phyloP scores from a whole-genome alignment of 1,140 invertebrate genomes.

The Periplaneta americana region DNA sequence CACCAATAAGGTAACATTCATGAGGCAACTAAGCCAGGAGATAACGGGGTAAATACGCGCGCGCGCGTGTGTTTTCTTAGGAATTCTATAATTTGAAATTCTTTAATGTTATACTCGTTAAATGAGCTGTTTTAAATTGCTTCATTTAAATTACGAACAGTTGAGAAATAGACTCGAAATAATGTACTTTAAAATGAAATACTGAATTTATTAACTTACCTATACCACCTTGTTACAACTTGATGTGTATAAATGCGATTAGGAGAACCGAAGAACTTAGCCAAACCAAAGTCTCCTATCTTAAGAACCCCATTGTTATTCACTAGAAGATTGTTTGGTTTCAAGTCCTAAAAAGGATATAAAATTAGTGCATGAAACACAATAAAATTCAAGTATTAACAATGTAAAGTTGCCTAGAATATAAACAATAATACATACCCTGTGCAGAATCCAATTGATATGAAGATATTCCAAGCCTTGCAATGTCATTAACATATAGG shows the following conservation, averaged over 20 bases:
- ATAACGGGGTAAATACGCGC: too few species aligned
- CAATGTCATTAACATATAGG: slow-evolving; percentile 93
- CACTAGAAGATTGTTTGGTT: slow-evolving; percentile 97
- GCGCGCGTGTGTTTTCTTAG: too few species aligned
- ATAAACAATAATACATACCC: slow-evolving; percentile 43
- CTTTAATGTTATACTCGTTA: too few species aligned
- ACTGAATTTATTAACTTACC: slow-evolving; percentile 40
- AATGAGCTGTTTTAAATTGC: too few species aligned
- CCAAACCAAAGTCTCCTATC: slow-evolving; percentile 97
- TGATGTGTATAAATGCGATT: slow-evolving; percentile 96
- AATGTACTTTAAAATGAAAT: too few species aligned
- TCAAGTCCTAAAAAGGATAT: slow-evolving; percentile 72
- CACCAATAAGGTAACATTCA: too few species aligned
- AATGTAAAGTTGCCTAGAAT: not conserved
- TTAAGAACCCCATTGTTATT: slow-evolving; percentile 90
- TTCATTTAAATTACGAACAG: too few species aligned
- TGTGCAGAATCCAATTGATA: slow-evolving; percentile 93
- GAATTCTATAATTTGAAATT: too few species aligned
- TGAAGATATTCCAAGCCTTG: slow-evolving; percentile 95
- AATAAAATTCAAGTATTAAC: not conserved
- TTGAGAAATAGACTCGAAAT: too few species aligned
- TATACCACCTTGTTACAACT: slow-evolving; percentile 94
- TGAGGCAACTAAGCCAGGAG: too few species aligned
- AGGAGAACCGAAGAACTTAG: slow-evolving; percentile 95
- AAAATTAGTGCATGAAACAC: not conserved